Conservation (phyloP, 2,888 invertebrate species). For the Chirona hameri region DNA sequence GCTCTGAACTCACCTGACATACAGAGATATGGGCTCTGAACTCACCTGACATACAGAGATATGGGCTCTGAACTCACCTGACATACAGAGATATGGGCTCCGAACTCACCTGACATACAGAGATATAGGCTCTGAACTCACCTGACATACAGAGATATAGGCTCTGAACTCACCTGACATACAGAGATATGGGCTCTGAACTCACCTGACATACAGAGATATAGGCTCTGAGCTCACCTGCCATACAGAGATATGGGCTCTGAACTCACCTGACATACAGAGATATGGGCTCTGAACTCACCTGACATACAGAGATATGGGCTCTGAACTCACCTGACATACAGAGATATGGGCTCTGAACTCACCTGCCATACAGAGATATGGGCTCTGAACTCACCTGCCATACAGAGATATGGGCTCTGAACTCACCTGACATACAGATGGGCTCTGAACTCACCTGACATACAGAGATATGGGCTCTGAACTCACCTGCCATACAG, state of each 20-base stretch:
- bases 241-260: too few relatives aligned
- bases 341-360: slow-evolving; percentile 83
- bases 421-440: too few relatives aligned
- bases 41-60: slow-evolving; percentile 92
- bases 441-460: too few relatives aligned
- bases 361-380: slow-evolving; percentile 72
- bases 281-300: slow-evolving; percentile 71
- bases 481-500: too few relatives aligned
- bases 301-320: slow-evolving; percentile 88
- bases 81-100: slow-evolving; percentile 93
- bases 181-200: slow-evolving; percentile 83
- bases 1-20: too few relatives aligned
- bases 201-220: slow-evolving; percentile 72
- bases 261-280: slow-evolving; percentile 83
- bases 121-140: slow-evolving; percentile 71
- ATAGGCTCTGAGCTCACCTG: too few relatives aligned
- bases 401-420: too few relatives aligned
- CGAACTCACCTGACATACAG: slow-evolving; percentile 83
- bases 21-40: not conserved
- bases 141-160: slow-evolving; percentile 88
- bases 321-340: slow-evolving; percentile 77
- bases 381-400: too few relatives aligned
- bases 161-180: slow-evolving; percentile 77
- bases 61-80: slow-evolving; percentile 62
- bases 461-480: too few relatives aligned